Evolutionary conservation across 2,113 vertebrate genomes (phyloP), one percentile per base, ranked within the genome.

Genomic region (Festucalex cinctus): DNA sequence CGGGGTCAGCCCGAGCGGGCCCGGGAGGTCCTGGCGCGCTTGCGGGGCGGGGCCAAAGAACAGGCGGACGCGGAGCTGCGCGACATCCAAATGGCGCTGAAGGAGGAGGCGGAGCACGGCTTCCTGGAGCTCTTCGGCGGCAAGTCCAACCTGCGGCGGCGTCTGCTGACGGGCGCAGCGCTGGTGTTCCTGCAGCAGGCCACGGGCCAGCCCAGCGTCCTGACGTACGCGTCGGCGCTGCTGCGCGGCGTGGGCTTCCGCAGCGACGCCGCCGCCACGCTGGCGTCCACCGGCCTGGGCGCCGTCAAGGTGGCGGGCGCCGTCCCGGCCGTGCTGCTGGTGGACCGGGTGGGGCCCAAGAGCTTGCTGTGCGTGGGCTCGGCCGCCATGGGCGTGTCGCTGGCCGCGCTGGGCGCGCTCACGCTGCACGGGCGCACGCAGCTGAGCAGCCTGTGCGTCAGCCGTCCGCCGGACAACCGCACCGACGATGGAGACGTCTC

Each of bases 201-300:
- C 1, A 98, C 96, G 0, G 97, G 97, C 3, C 97, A 99, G 73
- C 96, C 96, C 39, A 98, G 97, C 80, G 91, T 99, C 82, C 86
- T 99, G 37, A 95, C 94, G 75, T 99, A 99, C 12, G 95, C 97
- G n/a, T 97, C 96, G 0, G 96, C 95, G 1, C 91, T 99, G 57
- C 88, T 99, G 72, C 96, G 92, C 68, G 94, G 95, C 0, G 94
- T 98, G 64, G 96, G 97, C 24, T 99, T 97, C 81, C 90, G 95
- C 75, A 96, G 94, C 66, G 93, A 95, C 0, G 92, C 94, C 65
- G 95, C 95, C 6, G 96, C 96, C 0, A 96, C 94, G 46, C 81
- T 98, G 37, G 97, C 96, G 43, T 98, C 97, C 69, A 95, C 95
- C 0, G 95, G 96, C 13, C 92, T 99, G 7, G 97, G 97, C 9